Evolutionary conservation across 2,797 vertebrate species (phyloP).

Genomic region (Lagodon rhomboides): DNA sequence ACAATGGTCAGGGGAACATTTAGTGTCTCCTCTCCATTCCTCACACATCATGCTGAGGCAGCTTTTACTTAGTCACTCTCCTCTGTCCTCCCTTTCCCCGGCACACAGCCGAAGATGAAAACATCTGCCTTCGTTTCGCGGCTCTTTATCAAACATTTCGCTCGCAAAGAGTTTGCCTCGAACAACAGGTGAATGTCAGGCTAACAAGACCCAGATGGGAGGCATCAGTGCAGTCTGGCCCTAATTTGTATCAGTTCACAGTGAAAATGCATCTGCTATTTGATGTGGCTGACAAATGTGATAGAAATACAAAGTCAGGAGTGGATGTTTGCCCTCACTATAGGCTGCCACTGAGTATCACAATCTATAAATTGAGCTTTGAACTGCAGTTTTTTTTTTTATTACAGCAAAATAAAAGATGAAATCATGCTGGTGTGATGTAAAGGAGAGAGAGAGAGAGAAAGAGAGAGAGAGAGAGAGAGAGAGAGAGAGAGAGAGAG

Average conservation of each 20-base stretch:
- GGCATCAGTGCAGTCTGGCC: constrained; percentile 6
- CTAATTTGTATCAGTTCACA: constrained; percentile 8
- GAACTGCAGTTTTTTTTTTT: neutral
- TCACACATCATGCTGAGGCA: constrained; percentile 76
- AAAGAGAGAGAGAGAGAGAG: constrained; percentile 31
- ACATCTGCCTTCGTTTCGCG: constrained; percentile 62
- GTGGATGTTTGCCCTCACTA: neutral
- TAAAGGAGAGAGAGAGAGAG: constrained; percentile 28
- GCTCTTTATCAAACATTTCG: constrained; percentile 60
- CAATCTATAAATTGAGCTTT: neutral
- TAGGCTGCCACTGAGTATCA: neutral
- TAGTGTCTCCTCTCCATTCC: constrained; percentile 75
- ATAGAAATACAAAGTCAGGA: neutral
- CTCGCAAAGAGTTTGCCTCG: constrained; percentile 51
- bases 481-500: constrained; percentile 39
- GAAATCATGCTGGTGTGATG: neutral
- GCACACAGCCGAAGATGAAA: constrained; percentile 70
- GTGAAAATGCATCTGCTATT: neutral
- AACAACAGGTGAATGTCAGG: constrained; percentile 71
- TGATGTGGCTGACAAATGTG: neutral
- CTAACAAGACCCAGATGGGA: constrained; percentile 46
- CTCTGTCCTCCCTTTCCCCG: constrained; percentile 55
- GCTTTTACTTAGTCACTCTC: constrained; percentile 70
- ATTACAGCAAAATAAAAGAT: neutral
- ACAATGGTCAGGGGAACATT: constrained; percentile 82